Conservation (phyloP, 1,140 invertebrate species). For the Chelonus insularis region DNA sequence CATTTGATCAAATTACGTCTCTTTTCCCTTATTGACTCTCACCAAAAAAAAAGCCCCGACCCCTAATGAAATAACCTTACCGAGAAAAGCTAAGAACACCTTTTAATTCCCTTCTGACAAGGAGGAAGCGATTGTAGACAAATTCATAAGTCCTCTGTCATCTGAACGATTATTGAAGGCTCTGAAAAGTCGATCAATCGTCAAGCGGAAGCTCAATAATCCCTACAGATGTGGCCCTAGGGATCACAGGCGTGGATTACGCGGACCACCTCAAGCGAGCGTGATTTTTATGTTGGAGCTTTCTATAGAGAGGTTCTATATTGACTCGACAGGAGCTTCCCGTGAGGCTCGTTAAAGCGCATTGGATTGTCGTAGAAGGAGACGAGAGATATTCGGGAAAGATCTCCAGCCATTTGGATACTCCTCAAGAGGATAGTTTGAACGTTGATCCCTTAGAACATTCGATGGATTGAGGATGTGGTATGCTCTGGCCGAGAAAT, state of each 20-base stretch:
- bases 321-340: not conserved
- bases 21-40: too few relatives aligned
- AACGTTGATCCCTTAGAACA: not conserved
- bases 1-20: too few relatives aligned
- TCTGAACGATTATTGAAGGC: not conserved
- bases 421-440: not conserved
- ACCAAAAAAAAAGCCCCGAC: too few relatives aligned
- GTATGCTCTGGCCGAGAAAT: conserved; percentile 17
- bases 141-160: not conserved
- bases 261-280: conserved; percentile 3
- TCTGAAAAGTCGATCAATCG: conserved; percentile 18
- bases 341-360: conserved; percentile 9
- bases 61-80: too few relatives aligned
- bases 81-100: too few relatives aligned
- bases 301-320: too few relatives aligned
- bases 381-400: not conserved
- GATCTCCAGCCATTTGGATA: conserved; percentile 11
- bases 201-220: conserved; percentile 13
- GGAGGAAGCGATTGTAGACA: too few relatives aligned
- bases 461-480: conserved; percentile 8
- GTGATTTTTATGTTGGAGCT: conserved; percentile 21
- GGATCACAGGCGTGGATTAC: conserved; percentile 15
- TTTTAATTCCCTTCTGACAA: too few relatives aligned
- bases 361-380: conserved; percentile 16
- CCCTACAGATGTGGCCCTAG: not conserved